A percentile compares a stretch with the other conserved stretches of the same genome.
phyloP scores from a whole-genome alignment of 2,888 invertebrate species.

The Tuberolachnus salignus region DNA sequence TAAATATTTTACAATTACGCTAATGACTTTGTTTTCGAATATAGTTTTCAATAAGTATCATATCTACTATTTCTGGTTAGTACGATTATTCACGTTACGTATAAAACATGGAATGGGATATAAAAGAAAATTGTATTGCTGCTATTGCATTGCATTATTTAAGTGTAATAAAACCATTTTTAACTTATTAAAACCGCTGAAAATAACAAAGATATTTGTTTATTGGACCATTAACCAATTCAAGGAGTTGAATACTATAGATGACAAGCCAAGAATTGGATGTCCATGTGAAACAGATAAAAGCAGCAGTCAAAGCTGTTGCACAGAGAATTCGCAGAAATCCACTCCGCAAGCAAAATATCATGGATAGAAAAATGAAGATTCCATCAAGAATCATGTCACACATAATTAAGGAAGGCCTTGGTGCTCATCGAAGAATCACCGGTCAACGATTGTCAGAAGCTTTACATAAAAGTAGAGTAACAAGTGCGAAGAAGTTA shows the following conservation, averaged over 20 bases:
- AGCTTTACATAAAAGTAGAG: not conserved
- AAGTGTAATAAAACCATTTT: not conserved
- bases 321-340: not conserved
- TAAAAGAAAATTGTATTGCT: too few species aligned
- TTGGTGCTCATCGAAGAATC: not conserved
- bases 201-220: constrained; percentile 8
- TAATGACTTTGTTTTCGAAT: too few species aligned
- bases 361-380: not conserved
- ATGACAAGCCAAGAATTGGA: not conserved
- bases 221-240: constrained; percentile 6
- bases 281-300: not conserved
- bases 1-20: too few species aligned
- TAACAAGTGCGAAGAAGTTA: not conserved
- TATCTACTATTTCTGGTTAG: too few species aligned
- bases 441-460: constrained; percentile 3
- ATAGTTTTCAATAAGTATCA: too few species aligned
- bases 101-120: not conserved
- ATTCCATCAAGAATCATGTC: constrained; percentile 28
- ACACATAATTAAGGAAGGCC: constrained; percentile 25
- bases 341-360: constrained; percentile 11
- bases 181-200: not conserved
- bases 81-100: too few species aligned
- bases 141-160: not conserved
- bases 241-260: constrained; percentile 12
- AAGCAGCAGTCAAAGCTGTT: not conserved